Conservation (phyloP, 2,888 invertebrate species). For the Ophonus ardosiacus region DNA sequence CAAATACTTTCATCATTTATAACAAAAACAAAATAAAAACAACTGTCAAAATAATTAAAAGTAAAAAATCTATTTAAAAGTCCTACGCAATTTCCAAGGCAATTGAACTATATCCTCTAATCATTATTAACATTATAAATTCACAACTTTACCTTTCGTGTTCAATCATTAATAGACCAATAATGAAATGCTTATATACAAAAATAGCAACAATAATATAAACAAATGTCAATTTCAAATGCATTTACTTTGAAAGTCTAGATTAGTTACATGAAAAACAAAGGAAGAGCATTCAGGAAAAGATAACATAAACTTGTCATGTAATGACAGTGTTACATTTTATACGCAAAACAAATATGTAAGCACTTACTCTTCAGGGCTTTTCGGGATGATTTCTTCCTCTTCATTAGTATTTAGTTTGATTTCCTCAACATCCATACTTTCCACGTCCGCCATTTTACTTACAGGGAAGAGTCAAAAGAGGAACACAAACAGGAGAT, state of each 20-base stretch:
- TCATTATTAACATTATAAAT: neutral
- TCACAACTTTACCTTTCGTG: slow-evolving; percentile 24
- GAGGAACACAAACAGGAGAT: slow-evolving; percentile 41
- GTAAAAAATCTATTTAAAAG: slow-evolving; percentile 34
- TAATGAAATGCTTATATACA: neutral
- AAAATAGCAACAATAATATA: slow-evolving; percentile 23
- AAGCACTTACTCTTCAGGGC: slow-evolving; percentile 74
- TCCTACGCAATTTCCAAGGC: slow-evolving; percentile 54
- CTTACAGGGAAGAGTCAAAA: slow-evolving; percentile 57
- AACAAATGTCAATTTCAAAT: slow-evolving; percentile 29
- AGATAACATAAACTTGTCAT: slow-evolving; percentile 31
- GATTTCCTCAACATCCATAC: slow-evolving; percentile 64
- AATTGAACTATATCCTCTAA: slow-evolving; percentile 30
- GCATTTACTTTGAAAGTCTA: slow-evolving; percentile 10
- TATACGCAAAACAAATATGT: neutral
- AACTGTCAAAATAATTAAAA: slow-evolving; percentile 34
- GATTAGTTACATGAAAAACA: slow-evolving; percentile 42
- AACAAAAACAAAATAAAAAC: slow-evolving; percentile 21
- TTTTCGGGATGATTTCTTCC: slow-evolving; percentile 73
- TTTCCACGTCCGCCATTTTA: slow-evolving; percentile 73
- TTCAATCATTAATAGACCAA: slow-evolving; percentile 10
- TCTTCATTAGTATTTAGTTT: slow-evolving; percentile 68
- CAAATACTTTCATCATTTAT: slow-evolving; percentile 14
- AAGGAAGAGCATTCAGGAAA: slow-evolving; percentile 35
- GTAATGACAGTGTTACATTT: slow-evolving; percentile 44